Base-by-base conservation (phyloP, 2,888 invertebrate genomes). In the Sepioteuthis lessoniana region DNA sequence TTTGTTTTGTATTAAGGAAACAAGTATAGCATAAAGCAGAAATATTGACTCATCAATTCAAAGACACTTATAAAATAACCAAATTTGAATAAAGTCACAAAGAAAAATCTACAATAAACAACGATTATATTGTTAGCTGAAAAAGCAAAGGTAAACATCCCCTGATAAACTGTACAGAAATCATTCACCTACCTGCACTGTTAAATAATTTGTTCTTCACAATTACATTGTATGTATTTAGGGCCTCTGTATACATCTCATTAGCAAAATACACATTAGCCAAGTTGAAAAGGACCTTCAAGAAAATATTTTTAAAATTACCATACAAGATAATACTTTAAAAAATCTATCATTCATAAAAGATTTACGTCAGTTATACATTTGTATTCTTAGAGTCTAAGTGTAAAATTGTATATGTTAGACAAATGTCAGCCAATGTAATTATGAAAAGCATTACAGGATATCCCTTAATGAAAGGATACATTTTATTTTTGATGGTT, bases 151-250 rank as follows among this genome's bases (percentile, higher is more conserved):
- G 35, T 25, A 35, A 94, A 55, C 94, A 35, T 46, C 19, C 93
- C 28, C 31, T 31, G 60, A 60, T 8, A 76, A 35, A 76, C 95
- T 94, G 55, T 55, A 21, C 25, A 28, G 55, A 55, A 55, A 55
- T 55, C 25, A 21, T 94, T 76, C 76, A 76, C n/a, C 16, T 16
- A 97, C 97, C 98, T 90, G 99, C 99, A 97, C 99, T 99, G 93
- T 98, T 98, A 97, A 99, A 99, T 98, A 99, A 98, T 97, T 99
- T 98, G 97, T 99, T 99, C 95, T 97, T 97, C 16, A 99, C 99
- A 96, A 99, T 98, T 95, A 99, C 98, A 97, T 99, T 98, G 97
- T 99, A 99, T 0, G 99, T 99, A 96, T 99, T 99, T 94, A 99
- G 97, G 0, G 99, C 99, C 97, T 99, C 99, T 28, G 98, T 98